These are phyloP conservation scores for Engystomops pustulosus DNA, from an alignment of 2,113 vertebrate genomes.

Conservation along the genomic window DNA sequence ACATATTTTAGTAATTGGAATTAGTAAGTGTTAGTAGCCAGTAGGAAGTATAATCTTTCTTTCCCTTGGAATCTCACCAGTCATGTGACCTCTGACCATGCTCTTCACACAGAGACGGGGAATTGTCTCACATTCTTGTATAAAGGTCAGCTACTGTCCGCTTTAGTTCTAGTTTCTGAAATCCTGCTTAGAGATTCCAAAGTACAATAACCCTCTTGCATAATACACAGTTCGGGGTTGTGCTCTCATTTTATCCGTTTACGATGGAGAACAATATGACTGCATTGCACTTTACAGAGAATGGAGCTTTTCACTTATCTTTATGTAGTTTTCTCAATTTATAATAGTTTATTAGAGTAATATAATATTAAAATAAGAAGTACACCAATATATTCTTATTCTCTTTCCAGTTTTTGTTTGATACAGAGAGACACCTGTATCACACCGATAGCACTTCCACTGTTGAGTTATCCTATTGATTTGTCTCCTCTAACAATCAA, in stretches of 20 bases:
- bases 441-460: too few relatives aligned
- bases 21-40: background rate
- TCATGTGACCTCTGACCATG: constrained; percentile 10
- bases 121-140: constrained; percentile 39
- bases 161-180: constrained; percentile 9
- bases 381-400: too few relatives aligned
- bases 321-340: background rate
- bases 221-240: background rate
- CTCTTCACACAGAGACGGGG: constrained; percentile 5
- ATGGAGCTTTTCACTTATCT: background rate
- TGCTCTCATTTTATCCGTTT: constrained; percentile 1
- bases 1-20: background rate
- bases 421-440: too few relatives aligned
- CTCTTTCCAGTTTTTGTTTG: too few relatives aligned
- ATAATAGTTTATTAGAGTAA: too few relatives aligned
- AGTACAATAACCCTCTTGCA: constrained; percentile 29
- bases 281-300: background rate
- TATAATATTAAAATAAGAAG: too few relatives aligned
- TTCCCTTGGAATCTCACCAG: constrained; percentile 2
- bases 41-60: background rate
- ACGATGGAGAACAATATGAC: background rate
- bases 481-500: too few relatives aligned
- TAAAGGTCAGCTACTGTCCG: constrained; percentile 40
- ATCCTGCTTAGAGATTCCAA: constrained; percentile 28
- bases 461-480: too few relatives aligned